Conservation (phyloP, 2,888 invertebrate species). For the Pseudolycoriella hygida region DNA sequence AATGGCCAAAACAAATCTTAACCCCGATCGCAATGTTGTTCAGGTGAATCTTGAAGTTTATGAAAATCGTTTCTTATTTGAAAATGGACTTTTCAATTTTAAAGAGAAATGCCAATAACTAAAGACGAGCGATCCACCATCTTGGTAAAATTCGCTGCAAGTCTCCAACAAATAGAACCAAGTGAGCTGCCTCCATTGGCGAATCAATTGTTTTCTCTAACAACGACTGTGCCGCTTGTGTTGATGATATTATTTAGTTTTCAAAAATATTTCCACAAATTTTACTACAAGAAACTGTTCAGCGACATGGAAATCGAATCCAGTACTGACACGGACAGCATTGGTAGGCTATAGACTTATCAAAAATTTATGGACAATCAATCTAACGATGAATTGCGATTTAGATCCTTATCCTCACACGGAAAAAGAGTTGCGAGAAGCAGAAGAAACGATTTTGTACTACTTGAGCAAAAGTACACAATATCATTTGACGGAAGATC, state of each 20-base stretch:
- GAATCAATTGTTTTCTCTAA: constrained; percentile 40
- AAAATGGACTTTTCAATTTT: constrained; percentile 2
- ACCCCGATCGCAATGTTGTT: constrained; percentile 44
- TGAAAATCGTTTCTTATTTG: too few species aligned
- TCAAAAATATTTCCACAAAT: constrained; percentile 31
- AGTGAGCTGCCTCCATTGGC: constrained; percentile 43
- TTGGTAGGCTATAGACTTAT: constrained; percentile 17
- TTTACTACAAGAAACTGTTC: constrained; percentile 26
- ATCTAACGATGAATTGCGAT: neutral
- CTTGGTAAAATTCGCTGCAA: constrained; percentile 35
- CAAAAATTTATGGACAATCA: too few species aligned
- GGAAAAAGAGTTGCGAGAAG: neutral
- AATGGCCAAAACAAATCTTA: constrained; percentile 36
- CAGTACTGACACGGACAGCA: constrained; percentile 24
- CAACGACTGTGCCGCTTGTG: constrained; percentile 25
- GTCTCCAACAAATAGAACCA: constrained; percentile 33
- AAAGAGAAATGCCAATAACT: constrained; percentile 33
- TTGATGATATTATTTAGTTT: constrained; percentile 31
- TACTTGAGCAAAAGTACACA: constrained; percentile 32
- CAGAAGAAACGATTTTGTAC: constrained; percentile 38
- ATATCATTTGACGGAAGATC: constrained; percentile 20
- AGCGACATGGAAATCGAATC: constrained; percentile 23
- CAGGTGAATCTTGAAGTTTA: too few species aligned
- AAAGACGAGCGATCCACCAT: constrained; percentile 35
- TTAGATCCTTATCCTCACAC: neutral